phyloP scores from a whole-genome alignment of 2,113 vertebrate genomes.

The Xyliphius kryptos region DNA sequence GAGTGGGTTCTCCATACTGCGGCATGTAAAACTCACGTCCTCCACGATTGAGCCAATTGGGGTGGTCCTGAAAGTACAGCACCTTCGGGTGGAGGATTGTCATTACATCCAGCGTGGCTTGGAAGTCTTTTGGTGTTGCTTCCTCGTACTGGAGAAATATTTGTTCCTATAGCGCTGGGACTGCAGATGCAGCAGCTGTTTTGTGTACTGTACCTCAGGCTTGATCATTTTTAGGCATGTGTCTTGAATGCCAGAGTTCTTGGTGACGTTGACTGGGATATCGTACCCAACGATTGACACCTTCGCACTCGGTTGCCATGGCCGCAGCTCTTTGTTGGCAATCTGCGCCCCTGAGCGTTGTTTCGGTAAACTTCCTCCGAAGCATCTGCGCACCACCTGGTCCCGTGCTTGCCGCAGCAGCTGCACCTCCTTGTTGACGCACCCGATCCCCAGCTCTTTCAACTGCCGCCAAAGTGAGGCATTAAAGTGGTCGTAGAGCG shows the following conservation, averaged over 20 bases:
- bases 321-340: conserved; percentile 75
- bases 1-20: too few species aligned
- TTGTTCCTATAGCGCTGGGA: conserved; percentile 55
- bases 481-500: conserved; percentile 77
- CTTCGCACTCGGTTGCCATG: conserved; percentile 76
- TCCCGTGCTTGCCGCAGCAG: conserved; percentile 67
- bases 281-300: conserved; percentile 81
- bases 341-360: conserved; percentile 67
- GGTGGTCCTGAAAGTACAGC: too few species aligned
- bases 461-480: conserved; percentile 73
- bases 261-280: conserved; percentile 60
- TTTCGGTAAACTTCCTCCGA: conserved; percentile 56
- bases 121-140: too few species aligned
- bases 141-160: too few species aligned
- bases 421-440: conserved; percentile 69
- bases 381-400: conserved; percentile 67
- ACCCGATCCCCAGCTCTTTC: conserved; percentile 57
- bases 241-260: conserved; percentile 49
- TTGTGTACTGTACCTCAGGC: conserved; percentile 75
- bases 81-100: too few species aligned
- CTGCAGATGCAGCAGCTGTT: conserved; percentile 67
- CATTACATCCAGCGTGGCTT: too few species aligned
- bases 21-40: too few species aligned
- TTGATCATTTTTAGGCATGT: conserved; percentile 76
- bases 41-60: too few species aligned